These are phyloP conservation scores for Salminus brasiliensis DNA, from an alignment of 2,113 vertebrate genomes.

Conservation along the genomic window DNA sequence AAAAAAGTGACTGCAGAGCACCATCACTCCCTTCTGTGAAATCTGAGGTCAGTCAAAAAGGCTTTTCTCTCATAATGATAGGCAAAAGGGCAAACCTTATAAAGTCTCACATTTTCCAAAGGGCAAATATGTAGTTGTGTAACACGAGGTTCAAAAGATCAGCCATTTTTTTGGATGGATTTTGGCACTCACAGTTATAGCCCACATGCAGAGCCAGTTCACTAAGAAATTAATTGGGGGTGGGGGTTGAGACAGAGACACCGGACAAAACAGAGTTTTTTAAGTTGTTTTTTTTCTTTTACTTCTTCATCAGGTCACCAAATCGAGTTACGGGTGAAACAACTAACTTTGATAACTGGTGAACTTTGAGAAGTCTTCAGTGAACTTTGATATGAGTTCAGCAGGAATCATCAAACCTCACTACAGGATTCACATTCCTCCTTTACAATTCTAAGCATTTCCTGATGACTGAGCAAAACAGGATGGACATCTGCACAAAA, in stretches of 20 bases:
- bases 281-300: constrained; percentile 15
- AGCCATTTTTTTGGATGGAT: constrained; percentile 14
- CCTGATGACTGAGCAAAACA: constrained; percentile 54
- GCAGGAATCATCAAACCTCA: constrained; percentile 44
- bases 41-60: constrained; percentile 45
- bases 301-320: constrained; percentile 51
- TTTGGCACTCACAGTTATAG: constrained; percentile 1
- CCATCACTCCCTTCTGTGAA: constrained; percentile 10
- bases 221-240: constrained; percentile 29
- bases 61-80: constrained; percentile 37
- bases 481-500: constrained; percentile 50
- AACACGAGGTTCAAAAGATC: constrained; percentile 40
- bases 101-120: constrained; percentile 27
- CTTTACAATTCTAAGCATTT: constrained; percentile 52
- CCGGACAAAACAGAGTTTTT: constrained; percentile 14
- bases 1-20: background rate
- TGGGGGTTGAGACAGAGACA: no score
- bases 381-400: no score
- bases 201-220: constrained; percentile 1
- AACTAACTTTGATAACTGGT: no score
- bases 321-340: constrained; percentile 48
- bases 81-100: constrained; percentile 31
- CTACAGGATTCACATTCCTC: constrained; percentile 12
- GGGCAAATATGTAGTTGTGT: constrained; percentile 29
- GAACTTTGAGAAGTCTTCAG: no score